A percentile compares a stretch with the other conserved stretches of the same genome.
phyloP scores from a whole-genome alignment of 2,888 invertebrate genomes.

The Cryptophagus acutangulus region DNA sequence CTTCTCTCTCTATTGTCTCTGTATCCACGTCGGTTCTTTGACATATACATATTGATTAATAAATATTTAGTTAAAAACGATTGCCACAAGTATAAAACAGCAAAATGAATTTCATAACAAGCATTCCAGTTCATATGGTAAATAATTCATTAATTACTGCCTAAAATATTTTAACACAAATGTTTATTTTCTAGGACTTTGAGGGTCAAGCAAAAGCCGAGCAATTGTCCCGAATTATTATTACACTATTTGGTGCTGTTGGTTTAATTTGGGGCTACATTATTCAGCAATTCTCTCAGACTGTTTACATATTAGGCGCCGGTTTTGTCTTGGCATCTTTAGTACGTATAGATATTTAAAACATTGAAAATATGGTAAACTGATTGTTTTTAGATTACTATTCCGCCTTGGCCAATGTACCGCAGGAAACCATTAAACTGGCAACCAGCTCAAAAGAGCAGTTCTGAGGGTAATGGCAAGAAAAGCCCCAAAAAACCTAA shows the following conservation, averaged over 20 bases:
- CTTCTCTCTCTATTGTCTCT: too few relatives aligned
- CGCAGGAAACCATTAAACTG: slow-evolving; percentile 81
- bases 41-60: too few relatives aligned
- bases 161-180: slow-evolving; percentile 2
- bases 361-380: slow-evolving; percentile 9
- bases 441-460: slow-evolving; percentile 72
- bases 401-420: slow-evolving; percentile 97
- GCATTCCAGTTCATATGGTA: slow-evolving; percentile 49
- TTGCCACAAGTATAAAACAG: neutral
- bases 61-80: neutral
- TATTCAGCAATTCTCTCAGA: slow-evolving; percentile 93
- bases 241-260: slow-evolving; percentile 84
- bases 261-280: slow-evolving; percentile 90
- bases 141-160: slow-evolving; percentile 15
- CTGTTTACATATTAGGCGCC: slow-evolving; percentile 86
- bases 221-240: slow-evolving; percentile 81
- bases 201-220: slow-evolving; percentile 89
- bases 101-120: slow-evolving; percentile 42
- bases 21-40: slow-evolving; percentile 4
- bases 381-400: slow-evolving; percentile 59
- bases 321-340: slow-evolving; percentile 84
- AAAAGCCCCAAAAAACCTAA: slow-evolving; percentile 34
- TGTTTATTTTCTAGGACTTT: slow-evolving; percentile 64
- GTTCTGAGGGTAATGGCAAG: slow-evolving; percentile 38
- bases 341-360: slow-evolving; percentile 50